Percentiles rank a stretch among this genome's conserved stretches.
Conservation (phyloP, 1,140 invertebrate species). For the Hycleus phaleratus region DNA sequence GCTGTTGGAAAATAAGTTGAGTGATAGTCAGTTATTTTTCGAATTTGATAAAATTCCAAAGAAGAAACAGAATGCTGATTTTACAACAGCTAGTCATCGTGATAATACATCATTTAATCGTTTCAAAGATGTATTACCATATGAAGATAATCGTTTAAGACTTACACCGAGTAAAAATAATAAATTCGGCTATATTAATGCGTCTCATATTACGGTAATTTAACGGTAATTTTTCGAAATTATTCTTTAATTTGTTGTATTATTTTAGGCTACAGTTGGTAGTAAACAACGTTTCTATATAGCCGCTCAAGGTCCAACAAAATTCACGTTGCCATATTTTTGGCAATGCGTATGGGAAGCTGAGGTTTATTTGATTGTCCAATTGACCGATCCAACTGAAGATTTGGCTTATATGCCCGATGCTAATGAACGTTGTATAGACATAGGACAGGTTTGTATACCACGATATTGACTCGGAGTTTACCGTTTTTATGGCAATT, state of each 20-base stretch:
- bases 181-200: conserved; percentile 82
- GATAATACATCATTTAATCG: conserved; percentile 52
- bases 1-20: conserved; percentile 70
- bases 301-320: conserved; percentile 66
- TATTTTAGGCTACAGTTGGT: conserved; percentile 59
- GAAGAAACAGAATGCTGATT: conserved; percentile 60
- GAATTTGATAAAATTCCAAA: conserved; percentile 84
- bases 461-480: too few relatives aligned
- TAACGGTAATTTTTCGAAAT: neutral
- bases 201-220: conserved; percentile 72
- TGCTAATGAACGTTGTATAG: conserved; percentile 43
- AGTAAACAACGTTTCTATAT: conserved; percentile 75
- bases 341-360: conserved; percentile 88
- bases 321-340: conserved; percentile 55
- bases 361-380: conserved; percentile 69
- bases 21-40: conserved; percentile 71
- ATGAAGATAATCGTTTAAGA: conserved; percentile 78
- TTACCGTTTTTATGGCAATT: too few relatives aligned
- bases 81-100: conserved; percentile 55
- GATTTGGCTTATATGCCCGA: conserved; percentile 53
- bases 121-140: conserved; percentile 72
- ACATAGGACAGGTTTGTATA: conserved; percentile 48
- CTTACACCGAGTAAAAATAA: conserved; percentile 71
- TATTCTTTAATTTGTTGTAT: conserved; percentile 12
- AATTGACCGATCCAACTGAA: conserved; percentile 62